Evolutionary conservation across 2,797 vertebrate species (phyloP).

Genomic region (Coracias cyanogaster): DNA sequence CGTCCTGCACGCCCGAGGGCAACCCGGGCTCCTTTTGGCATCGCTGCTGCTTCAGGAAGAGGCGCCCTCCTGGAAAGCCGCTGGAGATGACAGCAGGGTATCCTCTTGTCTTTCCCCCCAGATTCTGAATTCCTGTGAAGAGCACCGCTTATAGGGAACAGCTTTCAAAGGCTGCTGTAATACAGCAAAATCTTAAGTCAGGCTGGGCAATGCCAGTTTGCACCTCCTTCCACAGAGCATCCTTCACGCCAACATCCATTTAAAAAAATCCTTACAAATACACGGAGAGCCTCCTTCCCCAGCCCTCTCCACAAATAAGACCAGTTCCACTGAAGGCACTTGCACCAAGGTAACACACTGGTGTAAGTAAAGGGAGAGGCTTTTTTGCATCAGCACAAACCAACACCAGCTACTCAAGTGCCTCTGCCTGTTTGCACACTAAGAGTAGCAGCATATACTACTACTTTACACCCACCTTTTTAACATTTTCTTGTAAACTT

Average conservation of each 20-base stretch:
- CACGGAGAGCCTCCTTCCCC: not conserved
- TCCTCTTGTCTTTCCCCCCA: not conserved
- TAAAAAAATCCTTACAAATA: not conserved
- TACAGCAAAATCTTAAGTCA: not conserved
- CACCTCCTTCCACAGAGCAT: not conserved
- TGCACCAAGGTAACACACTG: not conserved
- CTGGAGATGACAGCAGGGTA: not conserved
- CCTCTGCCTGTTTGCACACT: not conserved
- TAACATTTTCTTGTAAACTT: not conserved
- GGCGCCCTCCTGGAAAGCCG: not conserved
- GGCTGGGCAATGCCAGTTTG: accelerated
- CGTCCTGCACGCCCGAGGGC: not conserved
- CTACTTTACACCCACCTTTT: not conserved
- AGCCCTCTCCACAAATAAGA: not conserved
- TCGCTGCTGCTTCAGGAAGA: not conserved
- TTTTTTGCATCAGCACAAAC: not conserved
- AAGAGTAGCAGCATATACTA: not conserved
- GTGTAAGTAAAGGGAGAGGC: not conserved
- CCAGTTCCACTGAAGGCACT: not conserved
- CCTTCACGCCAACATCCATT: not conserved
- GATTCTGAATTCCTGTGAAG: not conserved
- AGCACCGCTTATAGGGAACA: not conserved
- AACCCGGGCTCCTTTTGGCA: not conserved
- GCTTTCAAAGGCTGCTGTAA: not conserved
- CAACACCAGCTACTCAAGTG: not conserved